A percentile compares a stretch with the other conserved stretches of the same genome.
These are phyloP conservation scores for Blomia tropicalis DNA, from an alignment of 2,888 invertebrate genomes.

Conservation along the genomic window DNA sequence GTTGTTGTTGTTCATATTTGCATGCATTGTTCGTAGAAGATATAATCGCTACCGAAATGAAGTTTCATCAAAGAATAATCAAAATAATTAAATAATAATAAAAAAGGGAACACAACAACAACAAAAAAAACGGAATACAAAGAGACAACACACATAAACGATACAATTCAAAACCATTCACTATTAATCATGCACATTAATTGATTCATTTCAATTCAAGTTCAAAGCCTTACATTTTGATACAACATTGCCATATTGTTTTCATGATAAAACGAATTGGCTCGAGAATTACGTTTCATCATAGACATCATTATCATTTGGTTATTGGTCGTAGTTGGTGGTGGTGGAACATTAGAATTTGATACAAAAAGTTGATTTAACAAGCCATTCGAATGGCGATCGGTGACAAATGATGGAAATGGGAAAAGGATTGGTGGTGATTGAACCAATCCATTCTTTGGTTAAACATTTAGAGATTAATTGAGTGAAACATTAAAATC, in stretches of 20 bases:
- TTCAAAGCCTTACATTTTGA: background rate
- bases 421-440: conserved; percentile 3
- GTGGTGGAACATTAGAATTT: no score
- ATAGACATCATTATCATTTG: no score
- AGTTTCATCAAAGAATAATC: background rate
- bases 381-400: background rate
- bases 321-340: no score
- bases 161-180: background rate
- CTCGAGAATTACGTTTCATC: background rate
- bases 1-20: no score
- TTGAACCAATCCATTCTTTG: background rate
- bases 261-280: conserved; percentile 1
- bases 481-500: no score
- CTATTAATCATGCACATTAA: no score
- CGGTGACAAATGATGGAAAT: background rate
- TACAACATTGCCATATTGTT: background rate
- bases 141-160: background rate
- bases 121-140: background rate
- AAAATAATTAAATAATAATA: background rate
- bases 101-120: background rate
- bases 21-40: no score
- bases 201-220: no score
- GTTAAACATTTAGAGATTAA: no score
- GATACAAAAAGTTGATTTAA: background rate
- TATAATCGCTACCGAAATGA: background rate